phyloP scores from a whole-genome alignment of 2,113 vertebrate genomes.

The Connochaetes taurinus region DNA sequence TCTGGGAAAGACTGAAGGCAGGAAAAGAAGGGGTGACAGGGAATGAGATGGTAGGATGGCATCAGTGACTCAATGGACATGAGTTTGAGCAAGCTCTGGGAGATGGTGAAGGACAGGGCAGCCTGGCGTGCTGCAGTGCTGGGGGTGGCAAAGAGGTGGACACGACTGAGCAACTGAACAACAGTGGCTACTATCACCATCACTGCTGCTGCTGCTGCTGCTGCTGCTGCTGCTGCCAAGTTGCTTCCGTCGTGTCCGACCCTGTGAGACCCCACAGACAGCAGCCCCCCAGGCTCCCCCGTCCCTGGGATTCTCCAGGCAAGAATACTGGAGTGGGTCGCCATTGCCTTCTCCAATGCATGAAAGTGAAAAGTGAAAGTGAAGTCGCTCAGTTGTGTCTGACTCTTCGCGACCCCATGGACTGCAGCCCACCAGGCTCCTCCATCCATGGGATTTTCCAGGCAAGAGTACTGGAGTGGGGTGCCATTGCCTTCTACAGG shows the following conservation, averaged over 20 bases:
- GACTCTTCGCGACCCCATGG: fast-evolving
- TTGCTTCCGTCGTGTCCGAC: no score
- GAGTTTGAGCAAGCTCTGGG: background rate
- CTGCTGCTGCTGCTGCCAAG: no score
- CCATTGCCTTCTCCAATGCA: no score
- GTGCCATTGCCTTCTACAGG: background rate
- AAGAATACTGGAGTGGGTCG: no score
- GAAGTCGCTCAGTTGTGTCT: fast-evolving
- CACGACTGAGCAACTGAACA: background rate
- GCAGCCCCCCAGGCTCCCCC: no score
- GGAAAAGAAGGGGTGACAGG: background rate
- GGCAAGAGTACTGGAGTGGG: background rate
- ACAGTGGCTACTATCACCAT: fast-evolving
- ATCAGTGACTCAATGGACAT: background rate
- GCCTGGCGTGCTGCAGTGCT: background rate
- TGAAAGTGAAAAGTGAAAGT: no score
- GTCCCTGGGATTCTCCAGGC: no score
- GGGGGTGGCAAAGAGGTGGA: background rate
- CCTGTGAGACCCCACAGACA: fast-evolving
- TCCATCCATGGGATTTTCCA: background rate
- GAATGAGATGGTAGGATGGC: background rate
- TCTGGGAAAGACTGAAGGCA: background rate
- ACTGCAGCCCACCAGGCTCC: background rate
- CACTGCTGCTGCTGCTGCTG: no score
- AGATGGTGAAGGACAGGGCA: background rate